These are phyloP conservation scores for Holcopasites calliopsidis DNA, from an alignment of 1,140 invertebrate genomes.

Conservation along the genomic window DNA sequence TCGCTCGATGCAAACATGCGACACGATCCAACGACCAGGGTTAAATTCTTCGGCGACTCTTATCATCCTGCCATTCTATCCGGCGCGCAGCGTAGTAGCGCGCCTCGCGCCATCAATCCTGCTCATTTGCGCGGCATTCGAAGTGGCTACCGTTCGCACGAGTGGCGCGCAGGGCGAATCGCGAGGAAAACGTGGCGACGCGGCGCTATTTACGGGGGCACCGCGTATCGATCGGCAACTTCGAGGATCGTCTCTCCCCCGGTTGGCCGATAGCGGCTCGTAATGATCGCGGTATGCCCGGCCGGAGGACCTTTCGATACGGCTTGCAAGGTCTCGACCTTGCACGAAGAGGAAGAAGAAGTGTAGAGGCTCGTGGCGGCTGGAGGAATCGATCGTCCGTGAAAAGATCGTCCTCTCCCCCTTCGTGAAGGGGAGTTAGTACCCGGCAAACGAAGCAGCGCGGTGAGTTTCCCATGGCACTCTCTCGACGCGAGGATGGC, in stretches of 20 bases:
- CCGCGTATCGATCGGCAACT: constrained; percentile 10
- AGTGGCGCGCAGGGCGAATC: neutral
- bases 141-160: constrained; percentile 15
- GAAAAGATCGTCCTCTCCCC: constrained; percentile 45
- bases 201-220: constrained; percentile 7
- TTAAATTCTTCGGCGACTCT: constrained; percentile 5
- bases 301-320: constrained; percentile 12
- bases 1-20: too few relatives aligned
- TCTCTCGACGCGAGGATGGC: constrained; percentile 41
- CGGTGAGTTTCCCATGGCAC: constrained; percentile 57
- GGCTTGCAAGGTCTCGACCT: constrained; percentile 56
- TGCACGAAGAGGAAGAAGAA: constrained; percentile 27
- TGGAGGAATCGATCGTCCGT: constrained; percentile 40
- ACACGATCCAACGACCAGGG: neutral
- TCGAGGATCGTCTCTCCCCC: constrained; percentile 13
- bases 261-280: constrained; percentile 28
- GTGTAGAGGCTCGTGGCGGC: constrained; percentile 7
- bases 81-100: constrained; percentile 20
- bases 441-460: constrained; percentile 45
- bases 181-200: neutral
- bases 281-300: constrained; percentile 35
- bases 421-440: constrained; percentile 35
- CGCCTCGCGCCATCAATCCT: constrained; percentile 34
- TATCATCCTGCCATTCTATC: neutral
- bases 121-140: constrained; percentile 41